Evolutionary conservation across 2,797 vertebrate species (phyloP).

Genomic region (Sardinella longiceps): DNA sequence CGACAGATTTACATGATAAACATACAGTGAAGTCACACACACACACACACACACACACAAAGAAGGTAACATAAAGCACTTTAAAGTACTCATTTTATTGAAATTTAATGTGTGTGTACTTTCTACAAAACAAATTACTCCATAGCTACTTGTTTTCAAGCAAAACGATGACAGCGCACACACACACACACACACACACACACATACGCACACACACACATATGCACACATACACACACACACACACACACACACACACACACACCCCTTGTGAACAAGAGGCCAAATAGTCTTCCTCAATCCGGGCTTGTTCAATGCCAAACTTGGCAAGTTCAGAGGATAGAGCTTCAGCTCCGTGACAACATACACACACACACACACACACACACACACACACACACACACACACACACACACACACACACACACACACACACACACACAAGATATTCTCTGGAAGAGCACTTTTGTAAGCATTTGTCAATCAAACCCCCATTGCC

Average conservation of each 20-base stretch:
- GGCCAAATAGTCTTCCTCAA: background rate
- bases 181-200: too few relatives aligned
- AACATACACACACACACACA: too few relatives aligned
- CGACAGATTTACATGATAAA: background rate
- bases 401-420: too few relatives aligned
- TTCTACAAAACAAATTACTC: conserved; percentile 33
- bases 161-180: background rate
- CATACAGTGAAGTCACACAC: background rate
- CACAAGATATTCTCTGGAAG: background rate
- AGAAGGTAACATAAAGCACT: background rate
- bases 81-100: background rate
- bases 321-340: conserved; percentile 42
- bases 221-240: too few relatives aligned
- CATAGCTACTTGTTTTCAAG: background rate
- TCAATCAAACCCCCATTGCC: conserved; percentile 39
- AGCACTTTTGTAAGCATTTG: conserved; percentile 45
- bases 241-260: conserved; percentile 7
- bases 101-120: background rate
- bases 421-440: too few relatives aligned
- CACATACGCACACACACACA: too few relatives aligned
- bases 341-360: background rate
- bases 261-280: background rate
- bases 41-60: too few relatives aligned
- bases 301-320: conserved; percentile 10
- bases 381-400: too few relatives aligned